phyloP scores from a whole-genome alignment of 2,797 vertebrate species.

The Avahi laniger region DNA sequence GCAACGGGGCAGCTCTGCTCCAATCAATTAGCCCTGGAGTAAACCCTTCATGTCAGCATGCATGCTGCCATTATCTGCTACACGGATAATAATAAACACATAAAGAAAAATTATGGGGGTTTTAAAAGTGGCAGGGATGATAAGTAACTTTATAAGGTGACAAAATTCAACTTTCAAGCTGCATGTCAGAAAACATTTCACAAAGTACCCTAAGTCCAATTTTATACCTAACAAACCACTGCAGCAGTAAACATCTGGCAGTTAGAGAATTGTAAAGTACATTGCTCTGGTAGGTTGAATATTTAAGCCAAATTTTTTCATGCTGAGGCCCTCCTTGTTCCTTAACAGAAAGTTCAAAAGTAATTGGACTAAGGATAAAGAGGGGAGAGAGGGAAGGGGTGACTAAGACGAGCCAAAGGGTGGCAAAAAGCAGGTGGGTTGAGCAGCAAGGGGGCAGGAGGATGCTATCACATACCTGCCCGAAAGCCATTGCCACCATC shows the following conservation, averaged over 20 bases:
- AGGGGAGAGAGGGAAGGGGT: not conserved
- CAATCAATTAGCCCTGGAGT: not conserved
- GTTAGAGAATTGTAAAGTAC: not conserved
- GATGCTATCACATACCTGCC: not conserved
- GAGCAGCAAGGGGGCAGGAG: not conserved
- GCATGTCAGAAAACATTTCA: slow-evolving; percentile 30
- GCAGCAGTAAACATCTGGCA: not conserved
- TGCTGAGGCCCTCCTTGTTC: not conserved
- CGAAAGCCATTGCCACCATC: not conserved
- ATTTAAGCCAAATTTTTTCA: not conserved
- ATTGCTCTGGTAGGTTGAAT: not conserved
- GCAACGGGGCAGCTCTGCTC: not conserved
- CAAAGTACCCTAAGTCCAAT: not conserved
- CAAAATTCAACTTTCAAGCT: not conserved
- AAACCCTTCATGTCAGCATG: not conserved
- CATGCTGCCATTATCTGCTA: not conserved
- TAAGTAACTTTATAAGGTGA: slow-evolving; percentile 14
- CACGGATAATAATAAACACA: not conserved
- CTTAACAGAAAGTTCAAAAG: slow-evolving; percentile 32
- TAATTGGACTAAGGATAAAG: not conserved
- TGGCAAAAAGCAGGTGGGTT: not conserved
- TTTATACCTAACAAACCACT: not conserved
- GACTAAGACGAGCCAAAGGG: not conserved
- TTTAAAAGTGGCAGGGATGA: not conserved
- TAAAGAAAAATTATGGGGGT: not conserved